phyloP scores from a whole-genome alignment of 1,140 invertebrate species.

The Popillia japonica region DNA sequence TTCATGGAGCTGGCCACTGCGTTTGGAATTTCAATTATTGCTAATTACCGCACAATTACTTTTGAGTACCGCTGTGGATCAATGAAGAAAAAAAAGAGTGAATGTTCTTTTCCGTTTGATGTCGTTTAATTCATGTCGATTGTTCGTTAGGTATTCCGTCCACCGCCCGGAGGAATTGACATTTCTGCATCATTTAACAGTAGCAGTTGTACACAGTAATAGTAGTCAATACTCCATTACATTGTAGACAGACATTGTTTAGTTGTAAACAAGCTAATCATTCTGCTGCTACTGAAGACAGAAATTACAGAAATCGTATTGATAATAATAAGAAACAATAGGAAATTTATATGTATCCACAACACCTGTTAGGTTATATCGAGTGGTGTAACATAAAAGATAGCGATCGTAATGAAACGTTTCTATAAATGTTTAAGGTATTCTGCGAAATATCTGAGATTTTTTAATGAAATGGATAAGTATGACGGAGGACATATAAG shows the following conservation, averaged over 20 bases:
- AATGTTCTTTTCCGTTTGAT: not conserved
- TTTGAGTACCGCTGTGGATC: slow-evolving; percentile 23
- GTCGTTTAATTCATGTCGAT: slow-evolving; percentile 30
- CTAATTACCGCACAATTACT: slow-evolving; percentile 35
- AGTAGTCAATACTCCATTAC: not conserved
- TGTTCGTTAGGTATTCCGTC: slow-evolving; percentile 31
- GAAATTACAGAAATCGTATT: not conserved
- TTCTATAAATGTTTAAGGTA: too few relatives aligned
- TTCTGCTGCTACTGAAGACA: not conserved
- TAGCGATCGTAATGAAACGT: too few relatives aligned
- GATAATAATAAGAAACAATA: slow-evolving; percentile 22
- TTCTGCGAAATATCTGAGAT: too few relatives aligned
- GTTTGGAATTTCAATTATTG: slow-evolving; percentile 34
- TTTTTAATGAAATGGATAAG: too few relatives aligned
- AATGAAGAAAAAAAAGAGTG: slow-evolving; percentile 24
- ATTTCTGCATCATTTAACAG: slow-evolving; percentile 16
- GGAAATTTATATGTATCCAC: not conserved
- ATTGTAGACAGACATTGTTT: not conserved
- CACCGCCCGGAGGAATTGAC: slow-evolving; percentile 8
- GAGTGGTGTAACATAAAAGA: too few relatives aligned
- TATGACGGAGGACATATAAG: too few relatives aligned
- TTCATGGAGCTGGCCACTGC: slow-evolving; percentile 15
- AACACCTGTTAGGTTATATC: not conserved
- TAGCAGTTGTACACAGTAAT: not conserved
- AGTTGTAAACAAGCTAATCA: slow-evolving; percentile 19